A percentile compares a stretch with the other conserved stretches of the same genome.
phyloP scores from a whole-genome alignment of 2,888 invertebrate species.

The Cryptophagus acutangulus region DNA sequence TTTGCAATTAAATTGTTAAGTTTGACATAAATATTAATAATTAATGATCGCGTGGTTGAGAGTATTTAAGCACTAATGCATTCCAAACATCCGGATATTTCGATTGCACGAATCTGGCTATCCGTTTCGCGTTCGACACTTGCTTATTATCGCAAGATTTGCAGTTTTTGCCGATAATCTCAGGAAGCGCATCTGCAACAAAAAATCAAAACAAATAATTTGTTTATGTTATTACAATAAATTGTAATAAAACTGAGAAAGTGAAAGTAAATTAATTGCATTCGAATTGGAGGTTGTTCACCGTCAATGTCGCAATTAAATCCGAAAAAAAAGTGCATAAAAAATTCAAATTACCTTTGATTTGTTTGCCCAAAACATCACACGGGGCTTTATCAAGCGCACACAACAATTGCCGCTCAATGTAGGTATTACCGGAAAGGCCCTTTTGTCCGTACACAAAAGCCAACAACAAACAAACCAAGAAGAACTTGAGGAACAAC shows the following conservation, averaged over 20 bases:
- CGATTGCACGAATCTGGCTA: slow-evolving; percentile 52
- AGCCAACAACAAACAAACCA: neutral
- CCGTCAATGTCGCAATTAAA: neutral
- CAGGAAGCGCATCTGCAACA: slow-evolving; percentile 52
- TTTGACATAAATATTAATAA: too few relatives aligned
- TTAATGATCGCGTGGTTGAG: too few relatives aligned
- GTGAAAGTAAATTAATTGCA: slow-evolving; percentile 4
- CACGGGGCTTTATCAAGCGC: slow-evolving; percentile 56
- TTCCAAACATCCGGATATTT: slow-evolving; percentile 54
- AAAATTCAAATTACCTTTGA: slow-evolving; percentile 53
- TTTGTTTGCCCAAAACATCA: slow-evolving; percentile 56
- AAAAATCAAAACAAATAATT: slow-evolving; percentile 37
- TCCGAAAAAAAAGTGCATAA: slow-evolving; percentile 2
- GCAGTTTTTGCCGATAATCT: slow-evolving; percentile 54
- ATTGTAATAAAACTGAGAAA: slow-evolving; percentile 5
- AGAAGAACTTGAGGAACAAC: neutral
- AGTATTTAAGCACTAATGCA: slow-evolving; percentile 49
- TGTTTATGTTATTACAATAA: slow-evolving; percentile 2
- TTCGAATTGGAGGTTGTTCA: neutral
- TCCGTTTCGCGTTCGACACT: slow-evolving; percentile 49
- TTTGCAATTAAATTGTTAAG: too few relatives aligned
- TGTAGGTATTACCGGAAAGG: slow-evolving; percentile 32
- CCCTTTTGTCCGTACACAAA: slow-evolving; percentile 24
- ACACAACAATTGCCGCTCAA: slow-evolving; percentile 53
- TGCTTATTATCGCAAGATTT: slow-evolving; percentile 51